A percentile compares a stretch with the other conserved stretches of the same genome.
Evolutionary conservation across 1,140 invertebrate species (phyloP).

Genomic region (Acromyrmex heyeri): DNA sequence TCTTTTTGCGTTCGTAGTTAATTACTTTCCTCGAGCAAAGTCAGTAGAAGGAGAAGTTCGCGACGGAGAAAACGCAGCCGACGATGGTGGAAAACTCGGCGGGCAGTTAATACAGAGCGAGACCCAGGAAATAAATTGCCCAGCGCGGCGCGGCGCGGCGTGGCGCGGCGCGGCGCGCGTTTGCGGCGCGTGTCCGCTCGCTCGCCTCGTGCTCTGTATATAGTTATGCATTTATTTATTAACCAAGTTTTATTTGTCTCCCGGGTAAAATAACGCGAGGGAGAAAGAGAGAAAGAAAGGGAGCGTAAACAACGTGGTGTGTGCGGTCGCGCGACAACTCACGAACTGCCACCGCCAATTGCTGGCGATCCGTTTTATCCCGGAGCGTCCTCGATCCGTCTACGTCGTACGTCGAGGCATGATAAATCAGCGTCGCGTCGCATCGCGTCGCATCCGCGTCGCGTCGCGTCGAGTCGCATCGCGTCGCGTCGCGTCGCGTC

Average conservation of each 20-base stretch:
- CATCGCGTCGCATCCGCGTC: slow-evolving; percentile 49
- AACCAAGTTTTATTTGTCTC: slow-evolving; percentile 75
- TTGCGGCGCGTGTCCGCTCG: slow-evolving; percentile 29
- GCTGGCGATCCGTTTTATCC: slow-evolving; percentile 74
- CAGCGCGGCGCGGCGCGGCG: background rate
- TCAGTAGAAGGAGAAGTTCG: slow-evolving; percentile 4
- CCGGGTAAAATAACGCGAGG: slow-evolving; percentile 62
- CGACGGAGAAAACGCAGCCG: background rate
- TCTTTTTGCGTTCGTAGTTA: slow-evolving; percentile 49
- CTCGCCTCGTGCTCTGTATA: slow-evolving; percentile 38
- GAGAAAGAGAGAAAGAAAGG: background rate
- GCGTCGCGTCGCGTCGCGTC: slow-evolving; percentile 52
- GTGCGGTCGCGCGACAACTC: slow-evolving; percentile 69
- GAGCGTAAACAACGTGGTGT: slow-evolving; percentile 66
- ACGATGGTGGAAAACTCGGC: slow-evolving; percentile 15
- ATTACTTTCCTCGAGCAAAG: slow-evolving; percentile 51
- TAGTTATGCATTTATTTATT: slow-evolving; percentile 76
- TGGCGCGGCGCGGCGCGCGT: background rate
- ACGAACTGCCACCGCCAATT: slow-evolving; percentile 74
- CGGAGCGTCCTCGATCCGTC: slow-evolving; percentile 73
- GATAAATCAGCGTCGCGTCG: slow-evolving; percentile 73
- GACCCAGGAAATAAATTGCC: slow-evolving; percentile 58
- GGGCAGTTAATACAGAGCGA: slow-evolving; percentile 53
- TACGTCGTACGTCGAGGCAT: slow-evolving; percentile 75
- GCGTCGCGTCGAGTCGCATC: slow-evolving; percentile 29